Conservation (phyloP, 2,797 vertebrate species). For the Pseudochaenichthys georgianus region DNA sequence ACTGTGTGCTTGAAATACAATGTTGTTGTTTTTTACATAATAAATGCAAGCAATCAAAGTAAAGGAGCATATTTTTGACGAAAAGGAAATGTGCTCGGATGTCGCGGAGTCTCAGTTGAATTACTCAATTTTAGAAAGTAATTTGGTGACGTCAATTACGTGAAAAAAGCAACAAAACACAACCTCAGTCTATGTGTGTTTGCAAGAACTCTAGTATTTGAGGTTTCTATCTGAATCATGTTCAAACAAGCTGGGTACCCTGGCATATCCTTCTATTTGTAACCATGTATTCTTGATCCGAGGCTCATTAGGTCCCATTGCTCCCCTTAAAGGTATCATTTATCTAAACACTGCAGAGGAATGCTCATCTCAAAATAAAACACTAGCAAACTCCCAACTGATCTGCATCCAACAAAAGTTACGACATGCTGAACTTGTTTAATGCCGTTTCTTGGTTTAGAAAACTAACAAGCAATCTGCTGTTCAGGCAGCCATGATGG, state of each 20-base stretch:
- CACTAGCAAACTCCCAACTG: neutral
- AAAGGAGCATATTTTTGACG: neutral
- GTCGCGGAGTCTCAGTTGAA: neutral
- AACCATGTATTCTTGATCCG: slow-evolving; percentile 16
- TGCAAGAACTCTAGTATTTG: neutral
- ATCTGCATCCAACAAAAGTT: slow-evolving; percentile 18
- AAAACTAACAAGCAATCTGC: slow-evolving; percentile 17
- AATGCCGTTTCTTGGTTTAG: slow-evolving; percentile 25
- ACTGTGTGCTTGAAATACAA: neutral
- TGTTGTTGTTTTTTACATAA: neutral
- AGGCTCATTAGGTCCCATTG: slow-evolving; percentile 48
- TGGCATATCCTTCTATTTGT: slow-evolving; percentile 10
- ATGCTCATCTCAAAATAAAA: slow-evolving; percentile 8
- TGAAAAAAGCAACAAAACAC: neutral
- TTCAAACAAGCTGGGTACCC: slow-evolving; percentile 4
- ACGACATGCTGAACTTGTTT: slow-evolving; percentile 7
- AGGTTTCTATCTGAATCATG: slow-evolving; percentile 8
- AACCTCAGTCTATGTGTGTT: neutral
- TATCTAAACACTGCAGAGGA: slow-evolving; percentile 14
- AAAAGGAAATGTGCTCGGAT: neutral
- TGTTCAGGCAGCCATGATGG: neutral
- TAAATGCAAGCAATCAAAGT: neutral
- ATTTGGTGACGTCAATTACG: neutral
- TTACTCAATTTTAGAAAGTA: neutral
- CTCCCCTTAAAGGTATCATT: slow-evolving; percentile 28